These are phyloP conservation scores for Eupithecia inturbata DNA, from an alignment of 2,888 invertebrate genomes.

Conservation along the genomic window DNA sequence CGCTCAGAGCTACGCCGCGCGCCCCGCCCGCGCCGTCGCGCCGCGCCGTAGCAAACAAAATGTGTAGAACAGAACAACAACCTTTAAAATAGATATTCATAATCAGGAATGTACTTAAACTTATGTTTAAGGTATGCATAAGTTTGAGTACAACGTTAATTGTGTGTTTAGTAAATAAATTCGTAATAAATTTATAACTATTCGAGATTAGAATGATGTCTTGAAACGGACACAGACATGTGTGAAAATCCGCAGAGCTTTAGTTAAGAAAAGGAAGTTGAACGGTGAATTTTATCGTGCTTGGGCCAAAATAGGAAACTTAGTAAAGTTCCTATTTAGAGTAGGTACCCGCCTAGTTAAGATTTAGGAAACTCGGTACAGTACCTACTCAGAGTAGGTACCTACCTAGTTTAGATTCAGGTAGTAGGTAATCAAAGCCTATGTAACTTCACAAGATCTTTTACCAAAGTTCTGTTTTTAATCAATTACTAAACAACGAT, in stretches of 20 bases:
- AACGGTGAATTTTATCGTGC: not conserved
- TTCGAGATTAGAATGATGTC: not conserved
- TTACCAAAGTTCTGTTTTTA: not conserved
- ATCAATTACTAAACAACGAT: conserved; percentile 5
- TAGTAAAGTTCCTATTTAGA: not conserved
- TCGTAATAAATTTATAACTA: not conserved
- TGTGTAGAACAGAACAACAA: not conserved
- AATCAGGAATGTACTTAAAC: not conserved
- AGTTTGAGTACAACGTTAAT: not conserved
- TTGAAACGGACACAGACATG: not conserved
- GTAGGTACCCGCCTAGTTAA: no score
- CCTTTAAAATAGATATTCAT: not conserved
- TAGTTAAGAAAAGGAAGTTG: not conserved
- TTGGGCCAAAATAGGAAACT: not conserved
- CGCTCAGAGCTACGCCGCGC: not conserved
- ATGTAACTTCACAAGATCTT: not conserved
- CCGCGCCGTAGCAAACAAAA: not conserved
- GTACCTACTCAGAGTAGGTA: no score
- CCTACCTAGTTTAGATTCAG: no score
- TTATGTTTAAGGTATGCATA: no score
- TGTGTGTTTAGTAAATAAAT: not conserved
- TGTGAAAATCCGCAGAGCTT: not conserved
- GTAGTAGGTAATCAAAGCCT: not conserved
- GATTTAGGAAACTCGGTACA: no score
- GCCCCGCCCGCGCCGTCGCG: no score